phyloP scores from a whole-genome alignment of 2,888 invertebrate species.

The Ametastegia equiseti region DNA sequence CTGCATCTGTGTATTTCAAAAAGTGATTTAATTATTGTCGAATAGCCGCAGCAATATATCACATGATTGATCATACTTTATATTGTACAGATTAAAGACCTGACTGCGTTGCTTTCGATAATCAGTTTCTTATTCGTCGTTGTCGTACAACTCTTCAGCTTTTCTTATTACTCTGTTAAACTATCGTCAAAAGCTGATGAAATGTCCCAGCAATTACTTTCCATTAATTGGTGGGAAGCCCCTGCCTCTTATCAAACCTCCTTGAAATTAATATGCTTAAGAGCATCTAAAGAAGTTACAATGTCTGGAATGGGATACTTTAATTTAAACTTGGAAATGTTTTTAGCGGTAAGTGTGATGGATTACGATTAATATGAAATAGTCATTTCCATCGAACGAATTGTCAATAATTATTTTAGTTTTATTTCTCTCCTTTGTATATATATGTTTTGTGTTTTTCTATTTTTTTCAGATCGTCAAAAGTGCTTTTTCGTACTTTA shows the following conservation, averaged over 20 bases:
- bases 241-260: conserved; percentile 25
- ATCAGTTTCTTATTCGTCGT: conserved; percentile 33
- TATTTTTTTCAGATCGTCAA: conserved; percentile 5
- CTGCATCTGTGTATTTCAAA: not conserved
- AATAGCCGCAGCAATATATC: not conserved
- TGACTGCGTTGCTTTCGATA: conserved; percentile 30
- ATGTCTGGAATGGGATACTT: conserved; percentile 37
- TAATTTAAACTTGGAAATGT: conserved; percentile 30
- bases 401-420: not conserved
- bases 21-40: not conserved
- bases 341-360: conserved; percentile 15
- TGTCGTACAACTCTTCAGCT: conserved; percentile 13
- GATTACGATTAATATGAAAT: not conserved
- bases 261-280: conserved; percentile 22
- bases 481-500: conserved; percentile 29
- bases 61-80: not conserved
- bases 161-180: conserved; percentile 31
- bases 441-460: not conserved
- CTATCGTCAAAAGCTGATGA: conserved; percentile 28
- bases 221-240: conserved; percentile 39
- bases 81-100: conserved; percentile 15
- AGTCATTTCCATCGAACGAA: not conserved
- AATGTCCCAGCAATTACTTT: conserved; percentile 28
- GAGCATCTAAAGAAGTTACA: conserved; percentile 1
- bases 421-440: too few species aligned